These are phyloP conservation scores for Pardalotus punctatus DNA, from an alignment of 2,113 vertebrate genomes.

Conservation along the genomic window DNA sequence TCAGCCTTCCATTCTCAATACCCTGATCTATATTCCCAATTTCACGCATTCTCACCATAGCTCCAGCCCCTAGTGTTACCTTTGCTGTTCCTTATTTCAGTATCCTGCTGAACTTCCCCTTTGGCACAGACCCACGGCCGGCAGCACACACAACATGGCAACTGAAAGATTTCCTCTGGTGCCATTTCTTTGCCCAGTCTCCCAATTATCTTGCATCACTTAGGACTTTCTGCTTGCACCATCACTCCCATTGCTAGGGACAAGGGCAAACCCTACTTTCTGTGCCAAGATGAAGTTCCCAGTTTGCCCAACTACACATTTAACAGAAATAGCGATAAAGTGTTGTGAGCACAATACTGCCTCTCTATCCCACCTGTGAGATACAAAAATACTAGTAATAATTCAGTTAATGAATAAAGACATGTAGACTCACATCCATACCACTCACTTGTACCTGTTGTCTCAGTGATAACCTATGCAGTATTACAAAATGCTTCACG, in stretches of 20 bases:
- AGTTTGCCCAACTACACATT: neutral
- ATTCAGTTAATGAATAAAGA: neutral
- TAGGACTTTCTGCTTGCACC: neutral
- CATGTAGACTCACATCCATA: neutral
- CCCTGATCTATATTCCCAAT: neutral
- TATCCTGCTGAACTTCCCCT: neutral
- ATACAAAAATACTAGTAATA: neutral
- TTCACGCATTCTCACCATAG: neutral
- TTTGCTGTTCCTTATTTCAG: neutral
- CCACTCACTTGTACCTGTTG: neutral
- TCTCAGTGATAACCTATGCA: neutral
- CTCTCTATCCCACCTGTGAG: neutral
- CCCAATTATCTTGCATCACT: neutral
- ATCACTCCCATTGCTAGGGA: neutral
- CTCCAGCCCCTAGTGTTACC: neutral
- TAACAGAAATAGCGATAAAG: neutral
- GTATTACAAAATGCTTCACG: neutral
- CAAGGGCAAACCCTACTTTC: neutral
- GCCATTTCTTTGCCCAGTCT: neutral
- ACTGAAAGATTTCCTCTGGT: neutral
- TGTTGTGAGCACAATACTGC: neutral
- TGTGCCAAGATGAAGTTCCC: neutral
- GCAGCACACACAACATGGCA: neutral
- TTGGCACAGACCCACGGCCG: accelerated
- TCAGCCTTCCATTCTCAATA: neutral